phyloP scores from a whole-genome alignment of 2,113 vertebrate genomes.

The Arizona elegans region DNA sequence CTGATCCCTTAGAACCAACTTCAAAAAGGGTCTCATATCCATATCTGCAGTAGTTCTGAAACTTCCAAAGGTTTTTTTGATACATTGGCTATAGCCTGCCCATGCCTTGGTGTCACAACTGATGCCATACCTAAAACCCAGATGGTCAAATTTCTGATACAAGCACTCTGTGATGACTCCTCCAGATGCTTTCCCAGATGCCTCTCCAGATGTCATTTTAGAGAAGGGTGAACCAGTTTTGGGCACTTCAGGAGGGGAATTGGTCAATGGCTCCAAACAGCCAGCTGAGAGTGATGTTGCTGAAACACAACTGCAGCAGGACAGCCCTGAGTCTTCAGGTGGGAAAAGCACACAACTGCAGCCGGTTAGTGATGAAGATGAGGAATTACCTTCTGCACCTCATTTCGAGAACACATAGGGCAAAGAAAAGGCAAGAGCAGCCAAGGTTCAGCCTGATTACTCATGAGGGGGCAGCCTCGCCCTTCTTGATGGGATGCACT shows the following conservation, averaged over 20 bases:
- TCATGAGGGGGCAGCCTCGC: too few relatives aligned
- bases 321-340: neutral
- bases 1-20: neutral
- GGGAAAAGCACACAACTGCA: neutral
- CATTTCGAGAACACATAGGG: neutral
- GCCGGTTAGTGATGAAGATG: neutral
- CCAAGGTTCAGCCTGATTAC: too few relatives aligned
- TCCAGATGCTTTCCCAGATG: neutral
- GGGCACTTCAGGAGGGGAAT: neutral
- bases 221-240: neutral
- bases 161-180: neutral
- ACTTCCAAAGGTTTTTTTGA: neutral
- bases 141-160: neutral
- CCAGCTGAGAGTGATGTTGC: neutral
- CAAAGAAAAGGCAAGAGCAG: neutral
- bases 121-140: neutral
- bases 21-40: neutral
- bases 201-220: neutral
- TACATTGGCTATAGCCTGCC: neutral
- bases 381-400: neutral
- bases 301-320: neutral
- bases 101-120: neutral
- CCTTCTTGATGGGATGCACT: too few relatives aligned
- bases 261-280: neutral
- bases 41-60: neutral